These are phyloP conservation scores for Tapera naevia DNA, from an alignment of 2,797 vertebrate genomes.

Conservation along the genomic window DNA sequence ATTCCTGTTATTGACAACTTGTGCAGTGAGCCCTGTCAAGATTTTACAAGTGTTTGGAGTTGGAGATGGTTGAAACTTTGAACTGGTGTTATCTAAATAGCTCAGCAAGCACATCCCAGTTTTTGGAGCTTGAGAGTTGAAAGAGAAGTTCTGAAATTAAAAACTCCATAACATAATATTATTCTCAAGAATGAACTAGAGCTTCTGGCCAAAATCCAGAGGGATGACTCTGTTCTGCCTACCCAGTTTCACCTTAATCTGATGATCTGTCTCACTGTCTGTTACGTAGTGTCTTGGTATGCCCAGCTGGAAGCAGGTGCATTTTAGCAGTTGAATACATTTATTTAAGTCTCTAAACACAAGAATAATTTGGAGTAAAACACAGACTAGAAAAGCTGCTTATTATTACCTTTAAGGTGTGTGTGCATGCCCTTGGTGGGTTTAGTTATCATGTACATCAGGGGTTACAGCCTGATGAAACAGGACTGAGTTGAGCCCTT, in stretches of 20 bases:
- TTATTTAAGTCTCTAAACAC: neutral
- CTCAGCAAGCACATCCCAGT: neutral
- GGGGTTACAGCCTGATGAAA: neutral
- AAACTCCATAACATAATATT: neutral
- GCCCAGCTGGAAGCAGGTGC: neutral
- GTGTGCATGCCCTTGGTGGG: neutral
- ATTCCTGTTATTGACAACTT: neutral
- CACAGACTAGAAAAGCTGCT: neutral
- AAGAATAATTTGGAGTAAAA: neutral
- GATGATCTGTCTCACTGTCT: neutral
- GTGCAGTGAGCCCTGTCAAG: neutral
- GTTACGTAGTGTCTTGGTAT: neutral
- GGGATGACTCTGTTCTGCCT: neutral
- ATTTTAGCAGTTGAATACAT: neutral
- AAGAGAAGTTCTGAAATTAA: neutral
- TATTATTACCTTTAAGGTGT: neutral
- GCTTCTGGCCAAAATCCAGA: neutral
- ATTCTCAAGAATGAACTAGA: neutral
- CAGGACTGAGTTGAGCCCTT: neutral
- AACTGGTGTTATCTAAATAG: neutral
- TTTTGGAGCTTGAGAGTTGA: neutral
- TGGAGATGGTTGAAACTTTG: neutral
- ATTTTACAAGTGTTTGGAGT: neutral
- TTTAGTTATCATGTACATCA: neutral
- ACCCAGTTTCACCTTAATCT: neutral